Conservation (phyloP, 1,140 invertebrate genomes). For the Cotesia chilonis region DNA sequence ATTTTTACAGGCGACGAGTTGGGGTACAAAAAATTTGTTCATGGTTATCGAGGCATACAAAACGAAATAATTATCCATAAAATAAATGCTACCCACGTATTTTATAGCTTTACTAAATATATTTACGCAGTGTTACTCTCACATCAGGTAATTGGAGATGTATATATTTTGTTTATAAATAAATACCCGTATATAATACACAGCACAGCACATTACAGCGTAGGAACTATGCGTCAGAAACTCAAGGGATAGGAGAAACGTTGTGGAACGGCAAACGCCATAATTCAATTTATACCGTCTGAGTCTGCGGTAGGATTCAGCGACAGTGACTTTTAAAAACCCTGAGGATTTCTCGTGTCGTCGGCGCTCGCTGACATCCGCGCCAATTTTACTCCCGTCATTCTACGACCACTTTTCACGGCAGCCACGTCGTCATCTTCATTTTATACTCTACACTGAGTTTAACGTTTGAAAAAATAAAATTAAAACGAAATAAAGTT, state of each 20-base stretch:
- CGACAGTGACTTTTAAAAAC: conserved; percentile 33
- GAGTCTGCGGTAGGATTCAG: conserved; percentile 14
- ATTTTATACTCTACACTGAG: not conserved
- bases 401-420: not conserved
- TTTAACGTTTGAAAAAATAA: too few relatives aligned
- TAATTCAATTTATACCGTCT: conserved; percentile 33
- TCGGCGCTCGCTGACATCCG: conserved; percentile 21
- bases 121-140: not conserved
- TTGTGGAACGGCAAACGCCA: conserved; percentile 25
- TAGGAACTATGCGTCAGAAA: conserved; percentile 5
- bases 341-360: conserved; percentile 25
- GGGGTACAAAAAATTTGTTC: conserved; percentile 17
- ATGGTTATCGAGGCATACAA: not conserved
- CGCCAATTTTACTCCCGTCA: conserved; percentile 24
- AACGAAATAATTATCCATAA: conserved; percentile 23
- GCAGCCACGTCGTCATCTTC: not conserved
- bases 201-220: not conserved
- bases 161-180: not conserved
- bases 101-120: not conserved
- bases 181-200: not conserved
- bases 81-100: conserved; percentile 15
- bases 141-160: not conserved
- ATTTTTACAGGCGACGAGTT: not conserved
- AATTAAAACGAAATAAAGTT: not conserved
- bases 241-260: conserved; percentile 2